Percentiles rank a stretch among this genome's conserved stretches.
Evolutionary conservation across 2,888 invertebrate genomes (phyloP).

Genomic region (Macaria liturata): DNA sequence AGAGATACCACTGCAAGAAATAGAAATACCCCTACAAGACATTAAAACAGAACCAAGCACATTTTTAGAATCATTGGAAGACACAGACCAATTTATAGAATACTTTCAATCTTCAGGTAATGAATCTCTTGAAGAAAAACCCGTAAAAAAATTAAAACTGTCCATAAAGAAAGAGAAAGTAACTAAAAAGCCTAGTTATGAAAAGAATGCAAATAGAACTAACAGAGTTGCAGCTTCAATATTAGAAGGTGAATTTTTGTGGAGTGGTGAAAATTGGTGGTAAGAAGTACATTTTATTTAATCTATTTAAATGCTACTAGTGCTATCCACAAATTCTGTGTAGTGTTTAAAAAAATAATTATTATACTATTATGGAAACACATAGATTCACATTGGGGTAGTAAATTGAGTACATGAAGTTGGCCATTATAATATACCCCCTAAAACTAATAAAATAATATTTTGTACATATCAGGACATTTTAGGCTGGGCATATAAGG

Average conservation of each 20-base stretch:
- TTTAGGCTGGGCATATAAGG: no score
- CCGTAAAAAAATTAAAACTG: constrained; percentile 27
- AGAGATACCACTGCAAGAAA: constrained; percentile 39
- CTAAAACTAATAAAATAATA: no score
- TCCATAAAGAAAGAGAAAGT: constrained; percentile 26
- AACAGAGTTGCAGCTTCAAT: constrained; percentile 66
- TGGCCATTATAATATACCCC: no score
- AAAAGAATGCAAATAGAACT: constrained; percentile 40
- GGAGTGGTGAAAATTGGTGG: constrained; percentile 75
- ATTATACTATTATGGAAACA: no score
- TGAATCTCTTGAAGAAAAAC: constrained; percentile 24
- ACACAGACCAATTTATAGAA: constrained; percentile 37
- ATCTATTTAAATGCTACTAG: no score
- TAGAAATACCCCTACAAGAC: constrained; percentile 42
- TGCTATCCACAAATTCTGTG: no score
- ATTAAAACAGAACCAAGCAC: constrained; percentile 45
- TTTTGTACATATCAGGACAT: no score
- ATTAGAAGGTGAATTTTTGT: constrained; percentile 68
- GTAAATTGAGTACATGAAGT: no score
- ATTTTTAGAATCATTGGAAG: constrained; percentile 25
- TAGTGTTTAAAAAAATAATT: no score
- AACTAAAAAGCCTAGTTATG: constrained; percentile 29
- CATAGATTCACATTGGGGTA: no score
- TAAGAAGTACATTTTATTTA: constrained; percentile 41
- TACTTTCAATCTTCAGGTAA: constrained; percentile 39